phyloP scores from a whole-genome alignment of 2,113 vertebrate genomes.

The Accipiter virgatus region DNA sequence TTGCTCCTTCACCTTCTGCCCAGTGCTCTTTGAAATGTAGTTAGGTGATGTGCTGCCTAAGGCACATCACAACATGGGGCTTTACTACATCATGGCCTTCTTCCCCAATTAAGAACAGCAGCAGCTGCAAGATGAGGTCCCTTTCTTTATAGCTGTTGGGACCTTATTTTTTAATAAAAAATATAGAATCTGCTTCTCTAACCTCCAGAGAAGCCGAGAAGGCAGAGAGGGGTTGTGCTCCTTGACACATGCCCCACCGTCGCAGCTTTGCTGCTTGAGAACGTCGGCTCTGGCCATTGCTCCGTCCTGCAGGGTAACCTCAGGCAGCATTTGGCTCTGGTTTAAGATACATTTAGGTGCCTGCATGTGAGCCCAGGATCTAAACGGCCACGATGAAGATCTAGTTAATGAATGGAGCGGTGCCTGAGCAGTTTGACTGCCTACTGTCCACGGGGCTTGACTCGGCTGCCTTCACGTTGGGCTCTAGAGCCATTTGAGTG shows the following conservation, averaged over 20 bases:
- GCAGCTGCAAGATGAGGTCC: neutral
- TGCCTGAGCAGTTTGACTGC: neutral
- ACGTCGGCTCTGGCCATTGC: neutral
- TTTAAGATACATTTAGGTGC: neutral
- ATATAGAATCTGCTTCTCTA: neutral
- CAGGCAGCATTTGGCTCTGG: neutral
- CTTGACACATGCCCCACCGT: neutral
- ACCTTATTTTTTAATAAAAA: neutral
- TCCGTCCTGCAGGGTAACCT: neutral
- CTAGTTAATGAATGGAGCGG: neutral
- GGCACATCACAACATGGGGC: neutral
- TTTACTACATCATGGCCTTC: neutral
- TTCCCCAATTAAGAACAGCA: neutral
- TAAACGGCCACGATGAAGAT: neutral
- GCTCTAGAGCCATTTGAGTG: neutral
- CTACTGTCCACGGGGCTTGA: rapidly evolving
- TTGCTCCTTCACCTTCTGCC: neutral
- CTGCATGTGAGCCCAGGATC: neutral
- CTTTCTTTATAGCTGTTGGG: neutral
- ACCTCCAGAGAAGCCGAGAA: neutral
- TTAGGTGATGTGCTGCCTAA: neutral
- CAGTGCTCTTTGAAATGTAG: neutral
- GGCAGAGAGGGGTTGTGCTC: neutral
- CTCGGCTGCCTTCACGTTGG: neutral
- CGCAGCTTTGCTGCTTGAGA: neutral